Evolutionary conservation across 2,797 vertebrate species (phyloP), one percentile per base, ranked within the genome.

Genomic region (Platyrinchus mystaceus): DNA sequence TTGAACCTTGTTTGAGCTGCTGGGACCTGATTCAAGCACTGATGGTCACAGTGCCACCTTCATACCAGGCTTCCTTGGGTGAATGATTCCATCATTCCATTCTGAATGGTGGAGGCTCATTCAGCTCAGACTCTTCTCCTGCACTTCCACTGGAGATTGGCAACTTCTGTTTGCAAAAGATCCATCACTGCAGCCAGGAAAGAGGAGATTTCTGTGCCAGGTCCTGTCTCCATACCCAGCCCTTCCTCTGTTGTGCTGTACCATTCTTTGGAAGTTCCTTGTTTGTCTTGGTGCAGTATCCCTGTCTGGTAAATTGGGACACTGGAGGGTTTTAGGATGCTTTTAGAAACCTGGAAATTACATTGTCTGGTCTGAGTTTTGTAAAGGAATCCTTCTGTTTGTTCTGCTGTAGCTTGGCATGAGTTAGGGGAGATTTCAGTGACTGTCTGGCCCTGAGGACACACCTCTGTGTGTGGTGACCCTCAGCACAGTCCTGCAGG

Each of bases 311-410:
- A 84, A 49, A 60, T 2, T 3, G 34, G 66, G 87, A 37, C 64
- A 34, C 55, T 52, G 24, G 39, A 36, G 75, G 20, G 36, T 41
- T 52, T 85, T n/a, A 0, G 26, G 68, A 15, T 71, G 76, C 47
- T 78, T 81, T 68, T 15, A n/a, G 59, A 58, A 60, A 44, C 21
- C 86, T 96, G 94, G 83, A 34, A 86, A 73, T 69, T 46, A 12
- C 77, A 76, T 82, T 95, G 69, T 81, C 69, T 83, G 59, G 12
- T 67, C 64, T 83, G 94, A 44, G 13, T 19, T 89, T 67, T 77
- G 60, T 46, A 16, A 41, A 56, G 44, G 56, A 60, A 76, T 78
- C 22, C 30, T 71, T 69, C 20, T 91, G 79, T 37, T 60, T 56
- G 68, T 59, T 79, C 62, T 62, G 53, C 69, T 58, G 73, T 21